Evolutionary conservation across 2,113 vertebrate genomes (phyloP).

Genomic region (Peromyscus maniculatus): DNA sequence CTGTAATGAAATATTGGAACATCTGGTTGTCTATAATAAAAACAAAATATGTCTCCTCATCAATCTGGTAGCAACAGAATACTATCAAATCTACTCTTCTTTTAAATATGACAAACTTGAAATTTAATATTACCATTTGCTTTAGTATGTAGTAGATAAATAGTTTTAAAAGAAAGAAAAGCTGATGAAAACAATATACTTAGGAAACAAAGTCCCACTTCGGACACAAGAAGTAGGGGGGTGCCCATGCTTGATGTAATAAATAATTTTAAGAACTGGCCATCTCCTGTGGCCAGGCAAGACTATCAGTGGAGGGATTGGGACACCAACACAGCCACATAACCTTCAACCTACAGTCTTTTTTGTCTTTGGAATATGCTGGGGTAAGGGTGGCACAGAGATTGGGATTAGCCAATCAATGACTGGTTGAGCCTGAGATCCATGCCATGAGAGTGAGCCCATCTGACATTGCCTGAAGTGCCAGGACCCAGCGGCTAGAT

Average conservation of each 20-base stretch:
- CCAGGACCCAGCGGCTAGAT: background rate
- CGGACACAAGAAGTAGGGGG: background rate
- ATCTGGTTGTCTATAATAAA: constrained; percentile 95
- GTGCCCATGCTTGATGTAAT: background rate
- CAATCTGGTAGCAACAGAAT: constrained; percentile 21
- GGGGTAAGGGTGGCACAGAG: background rate
- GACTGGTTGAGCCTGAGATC: background rate
- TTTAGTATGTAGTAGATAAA: background rate
- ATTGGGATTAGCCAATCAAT: background rate
- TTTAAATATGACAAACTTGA: constrained; percentile 39
- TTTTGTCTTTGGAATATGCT: background rate
- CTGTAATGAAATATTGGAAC: constrained; percentile 99
- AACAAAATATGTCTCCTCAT: constrained; percentile 62
- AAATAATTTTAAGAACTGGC: background rate
- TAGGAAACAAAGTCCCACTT: background rate
- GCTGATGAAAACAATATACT: constrained; percentile 22
- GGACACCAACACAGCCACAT: background rate
- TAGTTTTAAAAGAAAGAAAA: background rate
- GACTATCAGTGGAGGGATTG: background rate
- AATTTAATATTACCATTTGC: background rate
- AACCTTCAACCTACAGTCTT: background rate
- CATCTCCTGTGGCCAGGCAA: background rate
- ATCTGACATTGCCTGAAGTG: background rate
- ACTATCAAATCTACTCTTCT: constrained; percentile 30
- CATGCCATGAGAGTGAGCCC: background rate